These are phyloP conservation scores for Leptinotarsa rubiginosa DNA, from an alignment of 2,888 invertebrate species.

Conservation along the genomic window DNA sequence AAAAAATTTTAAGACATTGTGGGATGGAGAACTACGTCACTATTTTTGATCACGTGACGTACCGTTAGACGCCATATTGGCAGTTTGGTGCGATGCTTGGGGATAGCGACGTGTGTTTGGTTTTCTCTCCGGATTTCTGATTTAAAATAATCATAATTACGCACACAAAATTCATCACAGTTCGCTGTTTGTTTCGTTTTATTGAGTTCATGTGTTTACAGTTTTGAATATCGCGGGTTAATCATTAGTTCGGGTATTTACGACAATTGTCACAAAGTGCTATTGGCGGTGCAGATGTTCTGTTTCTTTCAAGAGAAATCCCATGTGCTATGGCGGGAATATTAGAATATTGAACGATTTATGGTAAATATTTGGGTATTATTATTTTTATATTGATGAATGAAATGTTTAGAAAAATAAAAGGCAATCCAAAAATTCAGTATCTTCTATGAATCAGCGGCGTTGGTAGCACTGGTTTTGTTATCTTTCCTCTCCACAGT, in stretches of 20 bases:
- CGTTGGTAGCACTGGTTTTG: conserved; percentile 55
- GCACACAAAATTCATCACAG: conserved; percentile 36
- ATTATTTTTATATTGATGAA: conserved; percentile 16
- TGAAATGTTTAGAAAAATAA: neutral
- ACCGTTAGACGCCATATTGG: conserved; percentile 72
- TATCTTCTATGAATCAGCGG: conserved; percentile 51
- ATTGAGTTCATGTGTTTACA: conserved; percentile 48
- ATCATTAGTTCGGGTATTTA: conserved; percentile 65
- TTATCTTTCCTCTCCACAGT: conserved; percentile 54
- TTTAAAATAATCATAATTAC: conserved; percentile 45
- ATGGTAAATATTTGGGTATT: conserved; percentile 52
- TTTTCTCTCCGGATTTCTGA: conserved; percentile 49
- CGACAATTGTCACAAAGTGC: conserved; percentile 64
- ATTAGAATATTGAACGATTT: conserved; percentile 49
- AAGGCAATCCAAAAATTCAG: conserved; percentile 3
- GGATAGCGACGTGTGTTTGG: conserved; percentile 66
- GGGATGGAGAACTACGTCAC: conserved; percentile 66
- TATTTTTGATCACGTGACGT: conserved; percentile 70
- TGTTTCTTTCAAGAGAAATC: conserved; percentile 61
- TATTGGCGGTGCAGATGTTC: conserved; percentile 67
- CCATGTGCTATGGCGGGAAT: conserved; percentile 61
- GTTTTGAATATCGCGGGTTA: conserved; percentile 65
- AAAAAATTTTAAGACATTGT: conserved; percentile 64
- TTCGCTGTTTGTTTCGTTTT: conserved; percentile 38
- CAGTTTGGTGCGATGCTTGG: conserved; percentile 68